Evolutionary conservation across 1,140 invertebrate species (phyloP).

Genomic region (Wasmannia auropunctata): DNA sequence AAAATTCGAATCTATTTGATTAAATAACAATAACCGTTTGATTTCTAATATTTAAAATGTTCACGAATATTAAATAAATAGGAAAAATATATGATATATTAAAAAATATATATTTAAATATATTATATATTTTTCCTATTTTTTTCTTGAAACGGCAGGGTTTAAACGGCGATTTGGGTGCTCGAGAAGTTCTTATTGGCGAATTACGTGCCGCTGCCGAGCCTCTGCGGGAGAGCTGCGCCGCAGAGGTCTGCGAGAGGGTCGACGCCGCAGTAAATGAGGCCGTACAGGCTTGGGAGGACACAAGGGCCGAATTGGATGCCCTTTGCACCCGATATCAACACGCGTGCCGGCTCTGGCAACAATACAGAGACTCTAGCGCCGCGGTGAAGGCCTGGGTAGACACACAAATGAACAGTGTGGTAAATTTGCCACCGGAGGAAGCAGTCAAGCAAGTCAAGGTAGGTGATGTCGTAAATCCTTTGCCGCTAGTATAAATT

Average conservation of each 20-base stretch:
- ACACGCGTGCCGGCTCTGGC: slow-evolving; percentile 91
- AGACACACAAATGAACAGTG: slow-evolving; percentile 89
- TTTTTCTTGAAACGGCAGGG: slow-evolving; percentile 82
- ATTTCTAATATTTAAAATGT: background rate
- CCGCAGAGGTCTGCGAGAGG: slow-evolving; percentile 88
- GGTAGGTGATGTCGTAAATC: slow-evolving; percentile 83
- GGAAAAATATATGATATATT: no score
- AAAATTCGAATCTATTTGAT: background rate
- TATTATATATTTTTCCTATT: background rate
- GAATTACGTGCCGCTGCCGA: slow-evolving; percentile 89
- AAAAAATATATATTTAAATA: no score
- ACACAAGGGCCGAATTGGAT: slow-evolving; percentile 90
- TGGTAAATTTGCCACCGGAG: slow-evolving; percentile 87
- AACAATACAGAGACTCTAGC: slow-evolving; percentile 90
- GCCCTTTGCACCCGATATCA: slow-evolving; percentile 90
- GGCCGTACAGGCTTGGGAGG: slow-evolving; percentile 91
- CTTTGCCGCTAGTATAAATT: background rate
- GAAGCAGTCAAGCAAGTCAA: slow-evolving; percentile 88
- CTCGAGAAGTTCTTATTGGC: slow-evolving; percentile 89
- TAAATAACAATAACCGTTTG: background rate
- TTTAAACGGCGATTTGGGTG: slow-evolving; percentile 88
- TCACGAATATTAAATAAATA: background rate
- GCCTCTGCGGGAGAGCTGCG: slow-evolving; percentile 89
- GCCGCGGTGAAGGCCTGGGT: slow-evolving; percentile 90
- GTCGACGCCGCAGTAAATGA: slow-evolving; percentile 90